A percentile compares a stretch with the other conserved stretches of the same genome.
Conservation (phyloP, 1,140 invertebrate genomes). For the Zophobas morio region DNA sequence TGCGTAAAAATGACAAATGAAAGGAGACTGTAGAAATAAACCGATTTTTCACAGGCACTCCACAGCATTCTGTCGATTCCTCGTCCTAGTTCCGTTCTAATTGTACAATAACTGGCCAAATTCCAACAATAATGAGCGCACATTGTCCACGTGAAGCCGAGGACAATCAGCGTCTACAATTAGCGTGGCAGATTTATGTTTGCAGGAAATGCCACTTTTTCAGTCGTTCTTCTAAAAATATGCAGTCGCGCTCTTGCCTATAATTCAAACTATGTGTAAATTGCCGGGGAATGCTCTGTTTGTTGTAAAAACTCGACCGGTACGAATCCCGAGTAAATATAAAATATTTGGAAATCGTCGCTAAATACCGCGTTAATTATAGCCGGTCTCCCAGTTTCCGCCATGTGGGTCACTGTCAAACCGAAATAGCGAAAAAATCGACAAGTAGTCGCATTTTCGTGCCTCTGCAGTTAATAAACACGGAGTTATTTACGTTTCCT, state of each 20-base stretch:
- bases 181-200: not conserved
- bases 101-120: not conserved
- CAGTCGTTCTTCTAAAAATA: not conserved
- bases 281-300: not conserved
- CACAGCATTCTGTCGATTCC: not conserved
- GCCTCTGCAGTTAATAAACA: not conserved
- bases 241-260: not conserved
- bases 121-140: not conserved
- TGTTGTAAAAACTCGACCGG: not conserved
- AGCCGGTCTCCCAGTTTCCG: not conserved
- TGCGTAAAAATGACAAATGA: too few species aligned
- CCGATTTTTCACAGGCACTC: too few species aligned
- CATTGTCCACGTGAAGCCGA: not conserved
- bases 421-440: not conserved
- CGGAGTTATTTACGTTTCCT: not conserved
- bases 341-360: not conserved
- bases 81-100: not conserved
- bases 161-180: not conserved
- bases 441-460: not conserved
- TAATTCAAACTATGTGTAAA: slow-evolving; percentile 1
- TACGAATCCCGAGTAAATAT: not conserved
- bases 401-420: not conserved
- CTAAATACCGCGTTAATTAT: not conserved
- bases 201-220: not conserved
- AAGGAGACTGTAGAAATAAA: too few species aligned